Base-by-base conservation (phyloP, 2,113 vertebrate genomes). In the Camelus bactrianus region DNA sequence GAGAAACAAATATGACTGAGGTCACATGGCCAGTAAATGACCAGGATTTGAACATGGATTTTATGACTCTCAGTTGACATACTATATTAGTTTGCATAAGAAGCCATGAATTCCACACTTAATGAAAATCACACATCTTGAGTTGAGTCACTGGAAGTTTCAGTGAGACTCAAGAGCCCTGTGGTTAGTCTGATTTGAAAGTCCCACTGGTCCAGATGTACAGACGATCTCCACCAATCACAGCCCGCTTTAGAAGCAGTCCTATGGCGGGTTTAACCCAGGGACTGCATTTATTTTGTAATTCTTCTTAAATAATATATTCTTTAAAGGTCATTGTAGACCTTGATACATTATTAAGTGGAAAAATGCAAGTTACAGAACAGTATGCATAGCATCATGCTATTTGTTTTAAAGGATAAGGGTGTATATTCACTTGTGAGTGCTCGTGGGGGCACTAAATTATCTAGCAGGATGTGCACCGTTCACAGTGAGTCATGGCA, bases 391-490 rank as follows among this genome's bases (percentile, higher is more conserved):
- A 28, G 10, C 7, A 24, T 32, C 12, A 0, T 22, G 32, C 1
- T 35, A 28, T 46, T 35, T 64, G 70, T 50, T 70, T 38, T 50
- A 38, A 64, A 35, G 32, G 6, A 38, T 38, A 56, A 69, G 4
- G 1, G 8, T 19, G 50, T 2, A 15, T 13, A 4, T 20, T 6
- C 50, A 4, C 28, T 12, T n/a, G 26, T 15, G 32, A 90, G 65
- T 26, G 6, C 48, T 70, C 35, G 24, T 14, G 17, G 56, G 75
- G 30, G 5, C 28, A 5, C 12, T 9, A 16, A 20, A 7, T 46
- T 5, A 3, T 12, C 50, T 28, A 12, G 12, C 15, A 56, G 20
- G 8, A 20, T 1, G 0, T 3, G 1, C 20, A 3, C 0, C 13
- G 19, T 13, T 64, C 35, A 11, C 17, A 14, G 69, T 1, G 46